Conservation (phyloP, 2,888 invertebrate species). For the Apamea crenata region DNA sequence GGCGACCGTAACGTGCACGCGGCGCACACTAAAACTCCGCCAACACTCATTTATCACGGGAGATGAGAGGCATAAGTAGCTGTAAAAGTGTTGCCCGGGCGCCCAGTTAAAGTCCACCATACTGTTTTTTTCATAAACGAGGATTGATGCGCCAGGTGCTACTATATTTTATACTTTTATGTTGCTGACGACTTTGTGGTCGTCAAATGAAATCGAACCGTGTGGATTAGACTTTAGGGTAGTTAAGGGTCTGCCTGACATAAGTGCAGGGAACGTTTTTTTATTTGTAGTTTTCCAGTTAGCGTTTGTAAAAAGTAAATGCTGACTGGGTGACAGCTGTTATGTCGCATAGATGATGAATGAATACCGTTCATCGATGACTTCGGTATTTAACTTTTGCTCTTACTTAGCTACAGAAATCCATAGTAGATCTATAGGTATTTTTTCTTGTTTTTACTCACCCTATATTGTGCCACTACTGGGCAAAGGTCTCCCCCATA, state of each 20-base stretch:
- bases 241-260: neutral
- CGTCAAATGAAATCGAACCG: slow-evolving; percentile 45
- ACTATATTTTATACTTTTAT: slow-evolving; percentile 55
- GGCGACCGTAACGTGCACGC: slow-evolving; percentile 81
- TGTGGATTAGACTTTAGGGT: slow-evolving; percentile 21
- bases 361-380: neutral
- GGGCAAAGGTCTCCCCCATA: too few relatives aligned
- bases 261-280: neutral
- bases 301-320: slow-evolving; percentile 18
- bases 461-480: too few relatives aligned
- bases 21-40: slow-evolving; percentile 81
- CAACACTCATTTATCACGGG: slow-evolving; percentile 86
- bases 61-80: slow-evolving; percentile 83
- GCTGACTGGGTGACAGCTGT: slow-evolving; percentile 26
- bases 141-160: slow-evolving; percentile 75
- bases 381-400: neutral
- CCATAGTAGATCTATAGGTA: neutral
- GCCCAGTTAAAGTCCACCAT: slow-evolving; percentile 66
- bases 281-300: slow-evolving; percentile 8
- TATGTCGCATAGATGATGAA: neutral
- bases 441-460: too few relatives aligned
- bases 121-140: slow-evolving; percentile 74
- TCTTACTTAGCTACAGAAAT: neutral
- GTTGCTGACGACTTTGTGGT: slow-evolving; percentile 25
- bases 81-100: slow-evolving; percentile 75